Conservation (phyloP, 2,113 vertebrate species). For the Lamprologus callipterus region DNA sequence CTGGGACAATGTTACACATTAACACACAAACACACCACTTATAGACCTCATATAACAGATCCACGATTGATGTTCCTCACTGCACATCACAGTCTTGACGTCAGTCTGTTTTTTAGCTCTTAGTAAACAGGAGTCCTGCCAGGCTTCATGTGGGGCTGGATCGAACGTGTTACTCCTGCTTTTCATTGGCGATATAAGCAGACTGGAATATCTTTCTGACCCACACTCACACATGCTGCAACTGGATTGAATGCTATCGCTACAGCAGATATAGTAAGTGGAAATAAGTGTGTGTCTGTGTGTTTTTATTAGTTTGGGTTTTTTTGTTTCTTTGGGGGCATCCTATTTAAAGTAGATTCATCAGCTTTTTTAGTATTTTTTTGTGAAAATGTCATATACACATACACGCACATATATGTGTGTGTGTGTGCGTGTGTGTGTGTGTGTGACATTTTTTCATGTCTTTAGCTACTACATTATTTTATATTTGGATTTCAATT, state of each 20-base stretch:
- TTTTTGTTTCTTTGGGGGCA: neutral
- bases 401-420: neutral
- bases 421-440: neutral
- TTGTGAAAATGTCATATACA: neutral
- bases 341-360: neutral
- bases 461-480: neutral
- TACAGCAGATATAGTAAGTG: conserved; percentile 41
- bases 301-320: fast-evolving
- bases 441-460: neutral
- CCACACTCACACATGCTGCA: neutral
- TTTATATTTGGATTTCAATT: neutral
- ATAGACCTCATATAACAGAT: neutral
- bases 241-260: neutral
- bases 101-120: conserved; percentile 27
- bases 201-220: neutral
- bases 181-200: conserved; percentile 45
- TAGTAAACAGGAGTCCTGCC: conserved; percentile 58
- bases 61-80: conserved; percentile 31
- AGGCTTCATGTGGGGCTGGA: conserved; percentile 41
- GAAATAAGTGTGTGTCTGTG: neutral
- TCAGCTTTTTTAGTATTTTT: neutral
- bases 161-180: conserved; percentile 46
- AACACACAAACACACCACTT: neutral
- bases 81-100: conserved; percentile 32
- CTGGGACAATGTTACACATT: neutral